phyloP scores from a whole-genome alignment of 1,140 invertebrate species.

The Saccostrea cuccullata region DNA sequence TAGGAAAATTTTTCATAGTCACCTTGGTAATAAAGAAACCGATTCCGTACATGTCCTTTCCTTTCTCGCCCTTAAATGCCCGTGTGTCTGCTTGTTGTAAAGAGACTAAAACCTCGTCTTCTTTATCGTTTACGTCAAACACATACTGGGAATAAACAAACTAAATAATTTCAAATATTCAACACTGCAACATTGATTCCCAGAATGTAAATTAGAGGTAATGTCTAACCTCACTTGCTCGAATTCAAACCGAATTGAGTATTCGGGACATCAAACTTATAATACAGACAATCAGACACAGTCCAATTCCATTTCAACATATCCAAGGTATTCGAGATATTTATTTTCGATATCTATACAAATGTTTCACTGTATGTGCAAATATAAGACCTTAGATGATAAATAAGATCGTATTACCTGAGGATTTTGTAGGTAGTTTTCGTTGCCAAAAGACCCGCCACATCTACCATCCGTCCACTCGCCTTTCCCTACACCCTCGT shows the following conservation, averaged over 20 bases:
- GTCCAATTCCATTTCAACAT: no score
- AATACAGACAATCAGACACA: no score
- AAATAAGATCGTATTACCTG: conserved; percentile 61
- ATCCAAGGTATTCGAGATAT: no score
- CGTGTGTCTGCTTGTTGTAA: conserved; percentile 91
- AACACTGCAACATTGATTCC: neutral
- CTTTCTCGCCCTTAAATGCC: conserved; percentile 89
- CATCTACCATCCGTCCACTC: conserved; percentile 66
- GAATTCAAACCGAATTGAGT: no score
- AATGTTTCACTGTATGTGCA: no score
- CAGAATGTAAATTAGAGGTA: no score
- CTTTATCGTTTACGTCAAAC: conserved; percentile 68
- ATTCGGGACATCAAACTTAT: no score
- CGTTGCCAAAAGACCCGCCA: conserved; percentile 70
- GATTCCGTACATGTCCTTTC: conserved; percentile 95
- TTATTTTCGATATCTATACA: no score
- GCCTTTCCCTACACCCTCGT: conserved; percentile 56
- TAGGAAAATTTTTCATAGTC: neutral
- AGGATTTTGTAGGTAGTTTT: conserved; percentile 70
- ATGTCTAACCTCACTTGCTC: no score
- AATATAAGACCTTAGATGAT: no score
- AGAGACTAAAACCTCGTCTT: conserved; percentile 70
- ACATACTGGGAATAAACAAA: conserved; percentile 64
- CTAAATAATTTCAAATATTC: neutral
- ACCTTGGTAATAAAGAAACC: conserved; percentile 96